Base-by-base conservation (phyloP, 1,140 invertebrate species). In the Globodera ellingtonae region DNA sequence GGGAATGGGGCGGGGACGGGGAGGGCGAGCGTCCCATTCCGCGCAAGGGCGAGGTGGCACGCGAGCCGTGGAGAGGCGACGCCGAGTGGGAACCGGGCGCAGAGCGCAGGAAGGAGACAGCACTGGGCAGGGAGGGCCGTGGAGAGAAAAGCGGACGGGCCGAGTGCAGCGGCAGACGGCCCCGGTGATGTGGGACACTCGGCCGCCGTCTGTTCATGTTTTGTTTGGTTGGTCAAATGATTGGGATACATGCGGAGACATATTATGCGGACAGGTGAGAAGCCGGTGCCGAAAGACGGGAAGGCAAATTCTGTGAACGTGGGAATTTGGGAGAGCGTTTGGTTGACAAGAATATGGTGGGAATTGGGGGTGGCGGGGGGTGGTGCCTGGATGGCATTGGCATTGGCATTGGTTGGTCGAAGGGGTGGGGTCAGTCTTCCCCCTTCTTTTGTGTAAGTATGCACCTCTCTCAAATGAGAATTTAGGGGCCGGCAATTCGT, bases 11-110 rank as follows among this genome's bases (percentile, higher is more conserved):
- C 67, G 35, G 66, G 9, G 66, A 44, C 66, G 66, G 66, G 8
- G 66, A 70, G 6, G 4, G 67, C 67, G 67, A 70, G 10, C 24
- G 67, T 10, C 13, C 56, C 56, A 35, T 70, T 6, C 35, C 46
- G 21, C 75, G 75, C 75, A 78, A 79, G 48, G 75, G 50, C 75
- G 73, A 75, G 6, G 46, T 18, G 56, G 73, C 35, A 50, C 73
- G 73, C 56, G 44, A 70, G 7, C 10, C 13, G 67, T n/a, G 75
- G 10, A 78, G n/a, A 7, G 75, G 50, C 75, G 73, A 75, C 0
- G 73, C 56, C 35, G n/a, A 21, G 10, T 48, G 73, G 35, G 73
- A 70, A 35, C 1, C 21, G 10, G 67, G 67, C 67, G 21, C 67
- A 9, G 67, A 70, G 35, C 24, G 46, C 8, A 70, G 67, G 10